Evolutionary conservation across 2,888 invertebrate genomes (phyloP).

Genomic region (Hypomecis punctinalis): DNA sequence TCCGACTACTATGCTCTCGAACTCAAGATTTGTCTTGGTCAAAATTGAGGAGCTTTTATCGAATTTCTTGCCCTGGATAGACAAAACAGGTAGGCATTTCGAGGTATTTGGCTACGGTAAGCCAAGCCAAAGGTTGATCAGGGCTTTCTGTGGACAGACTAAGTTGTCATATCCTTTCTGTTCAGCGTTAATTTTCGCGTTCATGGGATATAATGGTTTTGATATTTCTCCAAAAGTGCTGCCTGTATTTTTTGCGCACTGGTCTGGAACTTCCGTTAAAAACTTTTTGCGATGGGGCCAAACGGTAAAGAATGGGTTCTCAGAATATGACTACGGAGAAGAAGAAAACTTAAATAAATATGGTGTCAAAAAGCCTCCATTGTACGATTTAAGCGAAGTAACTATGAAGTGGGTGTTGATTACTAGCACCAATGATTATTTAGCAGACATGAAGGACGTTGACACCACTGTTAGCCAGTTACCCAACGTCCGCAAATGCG

Average conservation of each 20-base stretch:
- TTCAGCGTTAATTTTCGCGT: conserved; percentile 46
- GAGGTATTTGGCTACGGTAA: conserved; percentile 47
- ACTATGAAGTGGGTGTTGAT: conserved; percentile 48
- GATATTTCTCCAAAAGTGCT: conserved; percentile 48
- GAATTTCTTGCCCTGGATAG: conserved; percentile 20
- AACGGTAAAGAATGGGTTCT: conserved; percentile 48
- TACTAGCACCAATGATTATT: conserved; percentile 50
- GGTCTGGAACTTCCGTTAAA: conserved; percentile 51
- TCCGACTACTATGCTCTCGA: conserved; percentile 44
- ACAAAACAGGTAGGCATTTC: conserved; percentile 21
- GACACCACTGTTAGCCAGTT: conserved; percentile 40
- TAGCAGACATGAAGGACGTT: conserved; percentile 47
- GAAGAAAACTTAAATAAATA: conserved; percentile 44
- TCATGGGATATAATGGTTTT: conserved; percentile 49
- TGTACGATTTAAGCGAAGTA: conserved; percentile 43
- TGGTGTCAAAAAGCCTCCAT: conserved; percentile 43
- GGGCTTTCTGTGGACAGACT: conserved; percentile 45
- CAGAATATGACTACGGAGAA: conserved; percentile 47
- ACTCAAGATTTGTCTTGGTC: conserved; percentile 46
- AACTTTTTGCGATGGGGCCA: conserved; percentile 53
- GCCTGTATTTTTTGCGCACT: conserved; percentile 48
- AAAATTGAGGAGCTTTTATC: conserved; percentile 39
- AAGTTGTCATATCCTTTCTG: conserved; percentile 46
- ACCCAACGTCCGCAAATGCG: conserved; percentile 41
- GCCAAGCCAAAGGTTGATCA: conserved; percentile 33